Evolutionary conservation across 1,140 invertebrate genomes (phyloP).

Genomic region (Hestina assimilis): DNA sequence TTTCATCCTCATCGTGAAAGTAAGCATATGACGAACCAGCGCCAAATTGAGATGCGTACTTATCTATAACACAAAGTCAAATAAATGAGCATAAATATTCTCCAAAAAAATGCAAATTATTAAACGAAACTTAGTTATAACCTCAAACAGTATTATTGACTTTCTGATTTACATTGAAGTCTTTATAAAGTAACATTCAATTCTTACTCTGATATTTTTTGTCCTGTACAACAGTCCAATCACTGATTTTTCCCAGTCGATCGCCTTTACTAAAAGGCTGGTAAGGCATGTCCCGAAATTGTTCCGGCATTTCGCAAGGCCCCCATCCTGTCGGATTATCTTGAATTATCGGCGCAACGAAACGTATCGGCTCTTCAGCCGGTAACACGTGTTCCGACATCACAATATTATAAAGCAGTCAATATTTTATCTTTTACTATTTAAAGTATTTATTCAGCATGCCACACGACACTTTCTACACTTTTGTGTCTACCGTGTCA

Average conservation of each 20-base stretch:
- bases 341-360: conserved; percentile 87
- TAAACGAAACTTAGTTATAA: conserved; percentile 26
- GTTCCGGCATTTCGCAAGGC: conserved; percentile 94
- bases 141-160: conserved; percentile 29
- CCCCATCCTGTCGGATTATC: conserved; percentile 97
- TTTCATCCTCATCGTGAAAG: conserved; percentile 98
- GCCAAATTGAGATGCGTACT: conserved; percentile 97
- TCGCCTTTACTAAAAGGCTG: conserved; percentile 99
- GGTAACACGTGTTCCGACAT: conserved; percentile 74
- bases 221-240: conserved; percentile 98
- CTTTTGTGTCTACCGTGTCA: not conserved
- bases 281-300: conserved; percentile 98
- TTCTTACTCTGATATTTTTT: conserved; percentile 95
- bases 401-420: conserved; percentile 21
- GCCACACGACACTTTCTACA: conserved; percentile 65
- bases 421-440: conserved; percentile 6
- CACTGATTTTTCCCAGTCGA: conserved; percentile 97
- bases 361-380: conserved; percentile 76
- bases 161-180: not conserved
- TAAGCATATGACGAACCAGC: conserved; percentile 97
- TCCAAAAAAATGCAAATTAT: not conserved
- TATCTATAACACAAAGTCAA: conserved; percentile 81
- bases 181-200: not conserved
- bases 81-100: not conserved
- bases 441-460: conserved; percentile 25